These are phyloP conservation scores for Nephrotoma appendiculata DNA, from an alignment of 2,888 invertebrate genomes.

Conservation along the genomic window DNA sequence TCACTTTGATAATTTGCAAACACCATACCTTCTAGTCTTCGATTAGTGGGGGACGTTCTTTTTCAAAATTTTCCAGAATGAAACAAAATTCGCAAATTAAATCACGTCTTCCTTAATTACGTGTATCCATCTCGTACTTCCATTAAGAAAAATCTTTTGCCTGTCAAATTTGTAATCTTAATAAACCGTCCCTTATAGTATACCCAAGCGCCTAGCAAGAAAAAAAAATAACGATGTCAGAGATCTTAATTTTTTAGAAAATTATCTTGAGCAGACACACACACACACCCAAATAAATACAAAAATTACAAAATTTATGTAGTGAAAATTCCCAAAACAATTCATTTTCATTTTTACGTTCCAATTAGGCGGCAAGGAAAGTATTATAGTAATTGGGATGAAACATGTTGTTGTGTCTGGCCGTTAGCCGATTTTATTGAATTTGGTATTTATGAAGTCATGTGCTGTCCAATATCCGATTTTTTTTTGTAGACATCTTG, in stretches of 20 bases:
- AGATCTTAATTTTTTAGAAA: not conserved
- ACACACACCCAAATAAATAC: too few species aligned
- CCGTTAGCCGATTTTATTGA: too few species aligned
- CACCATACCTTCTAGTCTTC: too few species aligned
- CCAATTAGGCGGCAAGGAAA: not conserved
- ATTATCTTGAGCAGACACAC: not conserved
- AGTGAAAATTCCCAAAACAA: not conserved
- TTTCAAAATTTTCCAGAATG: too few species aligned
- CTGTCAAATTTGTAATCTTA: not conserved
- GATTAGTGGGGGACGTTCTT: too few species aligned
- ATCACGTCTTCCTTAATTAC: not conserved
- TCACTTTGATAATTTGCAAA: too few species aligned
- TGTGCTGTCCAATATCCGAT: too few species aligned
- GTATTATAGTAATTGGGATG: not conserved
- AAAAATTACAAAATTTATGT: not conserved
- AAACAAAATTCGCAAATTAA: not conserved
- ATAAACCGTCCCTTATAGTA: not conserved
- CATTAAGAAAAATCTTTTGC: not conserved
- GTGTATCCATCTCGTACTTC: not conserved
- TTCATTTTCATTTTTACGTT: not conserved
- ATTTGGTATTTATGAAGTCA: too few species aligned
- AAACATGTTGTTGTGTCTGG: too few species aligned
- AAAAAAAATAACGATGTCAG: not conserved
- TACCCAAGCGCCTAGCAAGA: not conserved
- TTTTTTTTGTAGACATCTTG: too few species aligned